Evolutionary conservation across 2,113 vertebrate genomes (phyloP), one percentile per base, ranked within the genome.

Genomic region (Onychostoma macrolepis): DNA sequence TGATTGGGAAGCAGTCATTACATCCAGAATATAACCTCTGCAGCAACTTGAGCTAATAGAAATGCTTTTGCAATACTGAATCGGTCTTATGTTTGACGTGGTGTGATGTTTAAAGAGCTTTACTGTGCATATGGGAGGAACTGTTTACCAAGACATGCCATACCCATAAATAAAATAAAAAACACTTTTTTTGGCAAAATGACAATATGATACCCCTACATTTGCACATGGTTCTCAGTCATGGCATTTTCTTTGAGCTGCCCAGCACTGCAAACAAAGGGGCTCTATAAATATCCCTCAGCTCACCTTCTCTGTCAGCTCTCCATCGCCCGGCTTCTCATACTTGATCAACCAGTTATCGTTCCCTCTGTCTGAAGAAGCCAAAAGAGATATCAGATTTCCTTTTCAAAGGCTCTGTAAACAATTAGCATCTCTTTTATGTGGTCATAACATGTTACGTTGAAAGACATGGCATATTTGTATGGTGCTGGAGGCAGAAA

Each of bases 331-430:
- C 84, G 94, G 92, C 75, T 97, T 97, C 92, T 99, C 97, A 50
- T 97, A 99, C 92, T 93, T 97, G 92, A 99, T 95, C 92, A 99
- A 92, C 98, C 98, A 99, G 94, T 99, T 99, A 91, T 99, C 98
- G 0, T 99, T 99, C 80, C 98, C 98, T 89, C 98, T 94, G 93
- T 99, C 98, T 99, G 93, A 90, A 65, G 91, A 81, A 91, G 9
- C 67, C 15, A 88, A 86, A 72, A 12, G 50, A 63, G 12, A 63
- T 24, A 83, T 71, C 65, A 83, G 81, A 83, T 69, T 83, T 71
- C 11, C 2, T 50, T 63, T 45, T 65, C 58, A 65, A 45, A 81
- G 80, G 1, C 80, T 12, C 38, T 30, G 58, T 63, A 43, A 82
- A 81, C 80, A 81, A 82, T 65, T 9, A 43, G 58, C 58, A 81